Evolutionary conservation across 1,140 invertebrate species (phyloP).

Genomic region (Drosophila teissieri): DNA sequence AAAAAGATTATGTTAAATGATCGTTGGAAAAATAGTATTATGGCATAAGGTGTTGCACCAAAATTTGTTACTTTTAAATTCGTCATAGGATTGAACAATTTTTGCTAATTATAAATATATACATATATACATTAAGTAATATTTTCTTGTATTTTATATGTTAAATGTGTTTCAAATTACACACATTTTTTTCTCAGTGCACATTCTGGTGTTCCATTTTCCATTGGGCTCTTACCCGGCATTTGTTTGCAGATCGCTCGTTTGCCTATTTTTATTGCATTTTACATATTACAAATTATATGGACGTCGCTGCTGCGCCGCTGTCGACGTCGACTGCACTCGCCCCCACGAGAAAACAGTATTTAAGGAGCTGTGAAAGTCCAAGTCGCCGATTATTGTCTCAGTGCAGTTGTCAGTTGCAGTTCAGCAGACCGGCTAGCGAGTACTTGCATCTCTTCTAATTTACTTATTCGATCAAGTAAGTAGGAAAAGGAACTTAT

Average conservation of each 20-base stretch:
- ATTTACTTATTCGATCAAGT: conserved; percentile 30
- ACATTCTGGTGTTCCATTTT: conserved; percentile 1
- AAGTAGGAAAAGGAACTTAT: conserved; percentile 7
- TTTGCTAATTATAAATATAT: no score
- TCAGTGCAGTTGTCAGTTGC: conserved; percentile 50
- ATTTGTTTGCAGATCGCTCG: conserved; percentile 50
- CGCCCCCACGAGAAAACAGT: conserved; percentile 31
- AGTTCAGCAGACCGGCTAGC: conserved; percentile 33
- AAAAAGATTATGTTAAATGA: background rate
- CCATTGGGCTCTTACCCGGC: conserved; percentile 1
- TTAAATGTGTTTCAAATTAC: no score
- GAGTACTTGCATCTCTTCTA: conserved; percentile 35
- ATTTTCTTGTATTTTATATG: no score
- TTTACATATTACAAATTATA: conserved; percentile 48
- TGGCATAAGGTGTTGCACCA: no score
- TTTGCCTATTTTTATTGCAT: conserved; percentile 26
- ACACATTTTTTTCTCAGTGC: background rate
- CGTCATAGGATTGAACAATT: no score
- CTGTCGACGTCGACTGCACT: conserved; percentile 7
- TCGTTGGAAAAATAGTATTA: background rate
- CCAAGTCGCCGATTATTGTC: conserved; percentile 47
- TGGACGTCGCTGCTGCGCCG: conserved; percentile 8
- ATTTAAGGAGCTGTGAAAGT: conserved; percentile 33
- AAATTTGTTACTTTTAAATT: no score
- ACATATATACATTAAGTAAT: no score